phyloP scores from a whole-genome alignment of 1,140 invertebrate species.

The Drosophila varians region DNA sequence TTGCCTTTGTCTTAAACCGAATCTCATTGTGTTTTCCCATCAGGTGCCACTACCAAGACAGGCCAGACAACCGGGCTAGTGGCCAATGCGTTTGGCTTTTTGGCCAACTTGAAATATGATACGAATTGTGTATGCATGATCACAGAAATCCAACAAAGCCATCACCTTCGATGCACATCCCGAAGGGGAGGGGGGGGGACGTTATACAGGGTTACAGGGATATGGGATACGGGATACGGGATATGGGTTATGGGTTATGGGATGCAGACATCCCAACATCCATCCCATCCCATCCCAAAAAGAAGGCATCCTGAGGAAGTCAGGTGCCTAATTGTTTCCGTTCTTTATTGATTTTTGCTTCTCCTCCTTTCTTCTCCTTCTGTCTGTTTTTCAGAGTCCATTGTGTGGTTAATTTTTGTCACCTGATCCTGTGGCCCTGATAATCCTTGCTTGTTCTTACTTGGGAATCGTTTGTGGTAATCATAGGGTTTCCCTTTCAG shows the following conservation, averaged over 20 bases:
- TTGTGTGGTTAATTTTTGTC: conserved; percentile 73
- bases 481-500: conserved; percentile 58
- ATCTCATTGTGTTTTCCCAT: conserved; percentile 81
- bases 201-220: not conserved
- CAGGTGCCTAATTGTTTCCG: conserved; percentile 81
- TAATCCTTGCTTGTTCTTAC: no score
- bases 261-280: no score
- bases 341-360: conserved; percentile 63
- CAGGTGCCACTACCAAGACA: conserved; percentile 65
- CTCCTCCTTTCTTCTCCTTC: not conserved
- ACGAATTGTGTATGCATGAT: conserved; percentile 80
- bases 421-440: no score
- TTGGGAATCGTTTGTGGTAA: conserved; percentile 55
- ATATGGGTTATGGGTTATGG: no score
- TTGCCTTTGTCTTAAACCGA: conserved; percentile 7
- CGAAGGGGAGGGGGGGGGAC: no score
- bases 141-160: conserved; percentile 29
- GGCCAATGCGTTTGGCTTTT: conserved; percentile 6
- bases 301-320: conserved; percentile 75
- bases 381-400: not conserved
- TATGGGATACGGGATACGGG: no score
- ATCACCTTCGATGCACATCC: conserved; percentile 18
- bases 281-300: not conserved
- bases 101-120: conserved; percentile 65
- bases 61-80: conserved; percentile 1